A percentile compares a stretch with the other conserved stretches of the same genome.
Evolutionary conservation across 2,113 vertebrate genomes (phyloP).

Genomic region (Eonycteris spelaea): DNA sequence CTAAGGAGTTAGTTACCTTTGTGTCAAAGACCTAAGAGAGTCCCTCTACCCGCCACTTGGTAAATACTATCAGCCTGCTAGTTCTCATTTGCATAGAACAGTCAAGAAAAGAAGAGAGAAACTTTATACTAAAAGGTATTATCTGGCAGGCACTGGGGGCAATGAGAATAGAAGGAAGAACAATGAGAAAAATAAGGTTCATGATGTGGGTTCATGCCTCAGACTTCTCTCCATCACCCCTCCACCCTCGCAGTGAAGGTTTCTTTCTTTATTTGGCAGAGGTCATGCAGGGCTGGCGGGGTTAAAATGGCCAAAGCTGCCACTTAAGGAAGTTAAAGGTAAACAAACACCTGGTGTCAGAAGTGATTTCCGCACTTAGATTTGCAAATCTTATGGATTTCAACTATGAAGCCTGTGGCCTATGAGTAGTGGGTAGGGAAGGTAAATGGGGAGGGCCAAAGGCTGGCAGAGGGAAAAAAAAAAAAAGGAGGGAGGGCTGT

Average conservation of each 20-base stretch:
- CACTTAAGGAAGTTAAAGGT: neutral
- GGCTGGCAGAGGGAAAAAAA: neutral
- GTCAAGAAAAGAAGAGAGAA: neutral
- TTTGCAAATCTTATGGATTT: neutral
- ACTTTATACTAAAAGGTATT: too few species aligned
- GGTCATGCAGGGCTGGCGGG: neutral
- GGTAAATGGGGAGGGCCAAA: neutral
- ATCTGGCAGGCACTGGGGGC: neutral
- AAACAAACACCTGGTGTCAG: neutral
- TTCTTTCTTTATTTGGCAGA: neutral
- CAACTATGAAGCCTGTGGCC: fast-evolving
- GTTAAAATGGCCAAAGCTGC: neutral
- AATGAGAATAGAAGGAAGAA: neutral
- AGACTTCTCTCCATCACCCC: too few species aligned
- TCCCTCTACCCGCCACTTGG: neutral
- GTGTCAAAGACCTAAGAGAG: neutral
- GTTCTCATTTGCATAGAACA: neutral
- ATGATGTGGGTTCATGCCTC: fast-evolving
- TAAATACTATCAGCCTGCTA: neutral
- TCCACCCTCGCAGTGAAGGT: fast-evolving
- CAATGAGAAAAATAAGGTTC: neutral
- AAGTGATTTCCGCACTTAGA: neutral
- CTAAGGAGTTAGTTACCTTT: neutral
- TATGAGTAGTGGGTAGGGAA: neutral
- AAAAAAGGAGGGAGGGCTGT: neutral